Conservation (phyloP, 2,797 vertebrate species). For the Dermochelys coriacea region DNA sequence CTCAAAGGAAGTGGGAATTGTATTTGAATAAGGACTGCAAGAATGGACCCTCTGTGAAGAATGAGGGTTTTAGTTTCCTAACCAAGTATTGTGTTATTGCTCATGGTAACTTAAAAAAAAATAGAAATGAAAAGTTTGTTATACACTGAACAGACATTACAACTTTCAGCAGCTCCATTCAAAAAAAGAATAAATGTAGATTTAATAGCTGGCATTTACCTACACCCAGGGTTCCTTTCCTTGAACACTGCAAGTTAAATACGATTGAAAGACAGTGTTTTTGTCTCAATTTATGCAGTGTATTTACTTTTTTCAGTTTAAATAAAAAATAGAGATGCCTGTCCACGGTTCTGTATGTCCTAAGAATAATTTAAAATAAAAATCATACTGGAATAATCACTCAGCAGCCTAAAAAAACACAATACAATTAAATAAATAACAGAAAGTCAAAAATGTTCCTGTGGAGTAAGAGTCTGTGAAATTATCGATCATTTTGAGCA, state of each 20-base stretch:
- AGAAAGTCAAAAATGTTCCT: background rate
- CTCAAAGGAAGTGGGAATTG: constrained; percentile 25
- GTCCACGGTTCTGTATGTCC: background rate
- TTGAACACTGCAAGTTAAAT: background rate
- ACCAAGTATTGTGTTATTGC: background rate
- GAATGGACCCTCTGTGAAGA: background rate
- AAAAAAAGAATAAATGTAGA: background rate
- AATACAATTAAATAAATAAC: background rate
- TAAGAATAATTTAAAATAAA: constrained; percentile 5
- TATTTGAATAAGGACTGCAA: constrained; percentile 42
- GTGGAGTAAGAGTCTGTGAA: background rate
- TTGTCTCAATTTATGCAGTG: background rate
- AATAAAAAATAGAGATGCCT: background rate
- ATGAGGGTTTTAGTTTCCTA: constrained; percentile 40
- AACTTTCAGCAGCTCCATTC: background rate
- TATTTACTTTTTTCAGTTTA: background rate
- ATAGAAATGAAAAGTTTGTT: background rate
- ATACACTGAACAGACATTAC: background rate
- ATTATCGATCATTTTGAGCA: background rate
- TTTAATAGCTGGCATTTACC: background rate
- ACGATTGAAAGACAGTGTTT: background rate
- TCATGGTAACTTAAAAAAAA: background rate
- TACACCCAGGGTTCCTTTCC: accelerated
- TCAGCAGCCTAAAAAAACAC: background rate
- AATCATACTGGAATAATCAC: background rate